Percentiles rank a stretch among this genome's conserved stretches.
These are phyloP conservation scores for Hydropotes inermis DNA, from an alignment of 2,113 vertebrate species.

Conservation along the genomic window DNA sequence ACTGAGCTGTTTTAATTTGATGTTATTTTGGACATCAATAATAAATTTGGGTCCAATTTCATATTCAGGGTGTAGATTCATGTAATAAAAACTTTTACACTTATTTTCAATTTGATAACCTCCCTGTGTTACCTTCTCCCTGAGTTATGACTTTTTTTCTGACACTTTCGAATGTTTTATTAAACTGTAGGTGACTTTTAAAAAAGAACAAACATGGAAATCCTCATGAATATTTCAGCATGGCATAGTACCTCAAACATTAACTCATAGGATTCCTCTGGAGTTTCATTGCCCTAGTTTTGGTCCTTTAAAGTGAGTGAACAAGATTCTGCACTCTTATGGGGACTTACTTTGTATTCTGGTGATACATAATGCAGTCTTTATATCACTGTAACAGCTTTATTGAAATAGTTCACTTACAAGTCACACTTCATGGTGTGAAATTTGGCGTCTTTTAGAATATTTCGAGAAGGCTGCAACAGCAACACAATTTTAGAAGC, in stretches of 20 bases:
- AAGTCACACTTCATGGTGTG: not conserved
- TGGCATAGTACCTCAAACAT: not conserved
- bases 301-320: not conserved
- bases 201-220: not conserved
- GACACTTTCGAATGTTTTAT: not conserved
- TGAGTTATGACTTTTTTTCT: not conserved
- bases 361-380: not conserved
- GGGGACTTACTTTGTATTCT: not conserved
- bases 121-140: not conserved
- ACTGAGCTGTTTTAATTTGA: not conserved
- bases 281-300: not conserved
- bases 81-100: not conserved
- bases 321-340: not conserved
- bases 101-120: not conserved
- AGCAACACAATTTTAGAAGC: not conserved
- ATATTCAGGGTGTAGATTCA: not conserved
- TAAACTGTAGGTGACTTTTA: not conserved
- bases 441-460: not conserved
- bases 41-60: not conserved
- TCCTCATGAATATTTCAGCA: not conserved
- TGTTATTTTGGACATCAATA: not conserved
- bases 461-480: not conserved
- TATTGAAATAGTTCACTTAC: not conserved
- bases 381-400: not conserved
- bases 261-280: not conserved